Percentiles rank a stretch among this genome's conserved stretches.
These are phyloP conservation scores for Eurystomus glaucurus DNA, from an alignment of 2,797 vertebrate species.

Conservation along the genomic window DNA sequence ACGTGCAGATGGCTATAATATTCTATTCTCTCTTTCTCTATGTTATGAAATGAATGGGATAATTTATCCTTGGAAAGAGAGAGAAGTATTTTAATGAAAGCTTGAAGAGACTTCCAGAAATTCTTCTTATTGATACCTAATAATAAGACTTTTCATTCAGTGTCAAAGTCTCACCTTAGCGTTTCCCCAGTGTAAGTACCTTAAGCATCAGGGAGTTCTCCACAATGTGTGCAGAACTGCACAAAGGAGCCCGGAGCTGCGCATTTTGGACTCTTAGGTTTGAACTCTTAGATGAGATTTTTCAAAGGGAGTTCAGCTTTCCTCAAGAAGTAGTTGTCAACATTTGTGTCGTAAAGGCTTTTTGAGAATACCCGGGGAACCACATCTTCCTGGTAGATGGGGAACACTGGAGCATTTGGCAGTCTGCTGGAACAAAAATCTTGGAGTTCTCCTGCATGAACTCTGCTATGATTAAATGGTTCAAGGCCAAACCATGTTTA, in stretches of 20 bases:
- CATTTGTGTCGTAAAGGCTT: not conserved
- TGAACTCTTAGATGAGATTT: not conserved
- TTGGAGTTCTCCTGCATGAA: not conserved
- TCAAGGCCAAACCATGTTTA: not conserved
- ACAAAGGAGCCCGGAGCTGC: not conserved
- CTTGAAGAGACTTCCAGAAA: not conserved
- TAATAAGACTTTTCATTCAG: not conserved
- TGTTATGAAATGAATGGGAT: not conserved
- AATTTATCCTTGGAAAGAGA: not conserved
- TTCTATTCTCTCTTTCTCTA: not conserved
- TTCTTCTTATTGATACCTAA: not conserved
- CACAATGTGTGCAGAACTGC: not conserved
- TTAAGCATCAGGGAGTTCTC: not conserved
- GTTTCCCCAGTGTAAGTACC: rapidly evolving
- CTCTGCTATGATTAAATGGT: rapidly evolving
- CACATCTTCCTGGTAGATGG: rapidly evolving
- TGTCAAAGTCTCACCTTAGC: not conserved
- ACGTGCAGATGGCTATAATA: not conserved
- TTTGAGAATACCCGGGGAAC: not conserved
- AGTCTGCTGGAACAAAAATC: not conserved
- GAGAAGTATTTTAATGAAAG: not conserved
- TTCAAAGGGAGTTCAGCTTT: not conserved
- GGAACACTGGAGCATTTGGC: not conserved
- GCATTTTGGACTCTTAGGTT: rapidly evolving
- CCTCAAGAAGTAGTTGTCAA: not conserved